Evolutionary conservation across 2,888 invertebrate genomes (phyloP).

Genomic region (Aphodius sticticus): DNA sequence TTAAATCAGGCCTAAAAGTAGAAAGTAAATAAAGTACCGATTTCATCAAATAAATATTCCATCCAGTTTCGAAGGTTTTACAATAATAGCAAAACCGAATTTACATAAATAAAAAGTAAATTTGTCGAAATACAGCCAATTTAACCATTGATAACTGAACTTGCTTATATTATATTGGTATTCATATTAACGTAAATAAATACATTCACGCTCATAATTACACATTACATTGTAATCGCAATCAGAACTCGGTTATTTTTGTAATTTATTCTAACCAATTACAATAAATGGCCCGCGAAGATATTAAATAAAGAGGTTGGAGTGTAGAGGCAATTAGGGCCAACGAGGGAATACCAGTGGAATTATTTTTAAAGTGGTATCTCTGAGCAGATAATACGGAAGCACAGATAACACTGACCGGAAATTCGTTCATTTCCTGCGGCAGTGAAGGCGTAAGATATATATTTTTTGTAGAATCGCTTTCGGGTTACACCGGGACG

Average conservation of each 20-base stretch:
- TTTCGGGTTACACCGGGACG: neutral
- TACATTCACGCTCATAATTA: too few species aligned
- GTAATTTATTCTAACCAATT: neutral
- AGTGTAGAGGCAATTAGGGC: slow-evolving; percentile 15
- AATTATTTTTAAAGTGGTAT: slow-evolving; percentile 23
- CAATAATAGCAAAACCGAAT: too few species aligned
- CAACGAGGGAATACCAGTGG: slow-evolving; percentile 1
- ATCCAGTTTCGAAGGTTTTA: too few species aligned
- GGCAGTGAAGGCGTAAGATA: slow-evolving; percentile 20
- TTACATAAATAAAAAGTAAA: too few species aligned
- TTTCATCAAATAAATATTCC: too few species aligned
- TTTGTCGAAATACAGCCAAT: too few species aligned
- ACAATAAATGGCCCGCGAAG: neutral
- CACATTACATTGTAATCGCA: too few species aligned
- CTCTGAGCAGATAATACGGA: slow-evolving; percentile 23
- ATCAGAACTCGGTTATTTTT: neutral
- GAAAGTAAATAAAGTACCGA: too few species aligned
- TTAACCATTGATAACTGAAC: too few species aligned
- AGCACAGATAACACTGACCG: slow-evolving; percentile 22
- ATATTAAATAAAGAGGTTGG: neutral
- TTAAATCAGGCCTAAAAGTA: too few species aligned
- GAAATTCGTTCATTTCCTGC: slow-evolving; percentile 25
- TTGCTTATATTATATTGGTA: too few species aligned
- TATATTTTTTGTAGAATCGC: neutral
- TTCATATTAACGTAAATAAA: too few species aligned